Evolutionary conservation across 2,888 invertebrate genomes (phyloP).

Genomic region (Gandaritis pyraliata): DNA sequence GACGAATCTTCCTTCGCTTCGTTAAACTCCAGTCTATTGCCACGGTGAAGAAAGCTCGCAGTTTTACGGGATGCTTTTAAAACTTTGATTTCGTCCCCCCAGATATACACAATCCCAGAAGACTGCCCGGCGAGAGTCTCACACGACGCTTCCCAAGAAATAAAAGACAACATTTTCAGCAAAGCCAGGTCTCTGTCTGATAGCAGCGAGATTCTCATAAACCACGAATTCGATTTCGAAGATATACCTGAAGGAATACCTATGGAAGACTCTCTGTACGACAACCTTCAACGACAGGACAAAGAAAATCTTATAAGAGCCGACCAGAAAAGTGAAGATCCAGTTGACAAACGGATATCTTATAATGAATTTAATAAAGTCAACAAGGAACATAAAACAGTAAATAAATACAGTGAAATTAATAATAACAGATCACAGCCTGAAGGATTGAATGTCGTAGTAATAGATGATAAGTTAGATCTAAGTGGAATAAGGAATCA

Average conservation of each 20-base stretch:
- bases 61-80: too few relatives aligned
- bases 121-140: constrained; percentile 69
- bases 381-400: constrained; percentile 11
- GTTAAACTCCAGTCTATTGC: too few relatives aligned
- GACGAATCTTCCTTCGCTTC: too few relatives aligned
- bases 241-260: constrained; percentile 75
- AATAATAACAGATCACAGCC: constrained; percentile 5
- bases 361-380: not conserved
- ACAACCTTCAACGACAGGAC: constrained; percentile 54
- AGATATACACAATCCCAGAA: constrained; percentile 78
- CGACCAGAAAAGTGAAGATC: not conserved
- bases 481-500: constrained; percentile 20
- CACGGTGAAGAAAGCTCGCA: too few relatives aligned
- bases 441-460: constrained; percentile 8
- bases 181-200: constrained; percentile 63
- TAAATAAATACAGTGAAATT: not conserved
- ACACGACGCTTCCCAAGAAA: constrained; percentile 58
- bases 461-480: constrained; percentile 24
- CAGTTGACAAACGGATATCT: not conserved
- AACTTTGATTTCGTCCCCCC: constrained; percentile 23
- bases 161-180: constrained; percentile 67
- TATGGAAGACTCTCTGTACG: constrained; percentile 71
- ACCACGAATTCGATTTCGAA: constrained; percentile 68
- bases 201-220: constrained; percentile 66
- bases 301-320: constrained; percentile 33